Base-by-base conservation (phyloP, 2,888 invertebrate species). In the Notodonta ziczac region DNA sequence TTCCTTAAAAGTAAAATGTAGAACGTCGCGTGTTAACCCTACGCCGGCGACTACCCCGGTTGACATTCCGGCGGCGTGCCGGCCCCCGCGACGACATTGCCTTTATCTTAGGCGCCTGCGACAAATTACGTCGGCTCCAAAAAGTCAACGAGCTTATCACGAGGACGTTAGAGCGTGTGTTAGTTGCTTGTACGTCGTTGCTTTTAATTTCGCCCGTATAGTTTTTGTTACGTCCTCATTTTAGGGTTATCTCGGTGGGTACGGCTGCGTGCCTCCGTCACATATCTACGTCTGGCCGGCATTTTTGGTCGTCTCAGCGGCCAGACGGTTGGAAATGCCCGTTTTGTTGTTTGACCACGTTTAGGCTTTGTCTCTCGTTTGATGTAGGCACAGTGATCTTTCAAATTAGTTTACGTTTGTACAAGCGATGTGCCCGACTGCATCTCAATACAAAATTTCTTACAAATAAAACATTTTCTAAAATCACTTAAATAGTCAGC, bases 41-140 rank as follows among this genome's bases (percentile, higher is more conserved):
- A 66, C 66, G 62, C 63, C 69, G 65, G 73, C 57, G 63, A 56
- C 77, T 71, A 75, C 69, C 70, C 73, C 77, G 78, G 77, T 80
- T 82, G 83, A 82, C 88, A 90, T 90, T 90, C 91, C 89, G 67
- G 69, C 81, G 86, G 82, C 88, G 81, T 89, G 81, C 83, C 81
- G 81, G 80, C 80, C 82, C 76, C 77, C 73, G 73, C 83, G 80
- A 80, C 83, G 79, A 81, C 84, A 83, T 84, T 82, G 84, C 83
- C 86, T 90, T 91, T 93, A 93, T 92, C 92, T 88, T 81, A 84
- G 92, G 93, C 93, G 92, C 93, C 93, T 92, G 83, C 89, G 91
- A 93, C 93, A 92, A 92, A 93, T 92, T 92, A 92, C 88, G 86
- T 84, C 88, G 89, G 86, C 80, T 76, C 90, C 87, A 87, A 89